Percentiles rank a stretch among this genome's conserved stretches.
These are phyloP conservation scores for Orientallactaga sibirica DNA, from an alignment of 2,797 vertebrate genomes.

Conservation along the genomic window DNA sequence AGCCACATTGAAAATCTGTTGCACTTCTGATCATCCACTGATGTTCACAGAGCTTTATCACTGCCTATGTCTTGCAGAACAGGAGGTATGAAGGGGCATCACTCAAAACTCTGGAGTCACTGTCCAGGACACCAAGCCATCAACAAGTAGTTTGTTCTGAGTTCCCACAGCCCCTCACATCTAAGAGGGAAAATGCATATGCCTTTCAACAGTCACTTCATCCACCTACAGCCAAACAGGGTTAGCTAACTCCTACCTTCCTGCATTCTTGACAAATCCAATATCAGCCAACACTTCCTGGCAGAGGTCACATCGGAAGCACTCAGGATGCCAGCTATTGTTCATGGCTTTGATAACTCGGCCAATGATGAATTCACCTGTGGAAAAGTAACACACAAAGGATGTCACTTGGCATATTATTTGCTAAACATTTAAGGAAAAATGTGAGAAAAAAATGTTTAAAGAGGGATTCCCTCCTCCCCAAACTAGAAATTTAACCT, in stretches of 20 bases:
- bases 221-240: neutral
- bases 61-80: neutral
- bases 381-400: conserved; percentile 74
- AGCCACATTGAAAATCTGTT: neutral
- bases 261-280: conserved; percentile 99
- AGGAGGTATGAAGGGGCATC: neutral
- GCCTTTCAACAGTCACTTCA: neutral
- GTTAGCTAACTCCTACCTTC: conserved; percentile 90
- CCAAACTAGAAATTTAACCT: neutral
- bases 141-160: neutral
- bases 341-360: conserved; percentile 99
- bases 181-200: neutral
- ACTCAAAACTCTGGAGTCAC: neutral
- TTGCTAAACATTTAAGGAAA: neutral
- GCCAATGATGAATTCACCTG: conserved; percentile 99
- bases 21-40: neutral
- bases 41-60: neutral
- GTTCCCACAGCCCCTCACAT: neutral
- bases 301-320: conserved; percentile 98
- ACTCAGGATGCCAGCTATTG: conserved; percentile 99
- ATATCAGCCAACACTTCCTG: conserved; percentile 96
- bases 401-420: neutral
- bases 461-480: neutral
- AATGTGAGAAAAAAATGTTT: neutral
- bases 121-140: neutral